Percentiles rank a stretch among this genome's conserved stretches.
Conservation (phyloP, 2,113 vertebrate genomes). For the Caracal caracal region DNA sequence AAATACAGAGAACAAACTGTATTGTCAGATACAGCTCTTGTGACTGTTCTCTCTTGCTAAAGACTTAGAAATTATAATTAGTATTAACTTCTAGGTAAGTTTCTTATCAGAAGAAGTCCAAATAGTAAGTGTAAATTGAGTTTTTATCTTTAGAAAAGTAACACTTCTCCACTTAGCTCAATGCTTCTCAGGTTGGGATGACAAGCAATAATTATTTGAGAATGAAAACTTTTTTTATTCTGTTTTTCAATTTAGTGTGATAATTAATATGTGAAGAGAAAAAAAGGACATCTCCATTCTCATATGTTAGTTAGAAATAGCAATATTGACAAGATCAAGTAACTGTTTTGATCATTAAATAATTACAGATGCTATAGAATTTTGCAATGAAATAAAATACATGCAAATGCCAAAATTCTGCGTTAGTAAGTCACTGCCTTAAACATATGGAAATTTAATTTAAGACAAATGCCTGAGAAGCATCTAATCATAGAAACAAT, state of each 20-base stretch:
- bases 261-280: conserved; percentile 75
- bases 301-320: conserved; percentile 75
- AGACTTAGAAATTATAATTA: neutral
- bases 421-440: conserved; percentile 73
- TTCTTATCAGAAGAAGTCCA: neutral
- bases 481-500: conserved; percentile 75
- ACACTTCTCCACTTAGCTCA: conserved; percentile 42
- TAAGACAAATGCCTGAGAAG: conserved; percentile 75
- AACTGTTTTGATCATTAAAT: conserved; percentile 83
- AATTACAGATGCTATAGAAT: conserved; percentile 83
- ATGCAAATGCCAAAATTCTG: conserved; percentile 77
- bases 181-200: conserved; percentile 51
- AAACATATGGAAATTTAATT: conserved; percentile 82
- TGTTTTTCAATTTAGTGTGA: conserved; percentile 71
- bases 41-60: neutral
- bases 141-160: conserved; percentile 63
- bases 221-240: conserved; percentile 65
- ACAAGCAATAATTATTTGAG: conserved; percentile 74
- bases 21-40: neutral
- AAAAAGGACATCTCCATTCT: conserved; percentile 78
- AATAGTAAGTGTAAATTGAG: conserved; percentile 2
- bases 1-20: neutral
- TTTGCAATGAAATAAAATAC: conserved; percentile 77
- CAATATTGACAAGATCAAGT: conserved; percentile 82
- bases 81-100: conserved; percentile 29